These are phyloP conservation scores for Acyrthosiphon pisum DNA, from an alignment of 1,140 invertebrate species.

Conservation along the genomic window DNA sequence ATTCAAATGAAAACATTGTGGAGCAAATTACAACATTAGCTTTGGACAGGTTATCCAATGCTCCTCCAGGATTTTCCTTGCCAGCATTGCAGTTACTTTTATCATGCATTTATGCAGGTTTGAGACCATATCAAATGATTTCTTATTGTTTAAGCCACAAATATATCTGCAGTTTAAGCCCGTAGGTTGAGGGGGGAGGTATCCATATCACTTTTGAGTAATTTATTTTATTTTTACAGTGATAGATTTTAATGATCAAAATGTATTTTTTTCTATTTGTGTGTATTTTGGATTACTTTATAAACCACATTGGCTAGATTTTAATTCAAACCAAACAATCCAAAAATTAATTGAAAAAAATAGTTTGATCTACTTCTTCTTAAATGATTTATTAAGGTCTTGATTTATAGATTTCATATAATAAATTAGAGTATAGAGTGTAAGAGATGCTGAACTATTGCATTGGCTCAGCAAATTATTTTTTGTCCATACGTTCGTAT, in stretches of 20 bases:
- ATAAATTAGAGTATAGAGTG: background rate
- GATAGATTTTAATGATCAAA: background rate
- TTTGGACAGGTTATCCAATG: conserved; percentile 74
- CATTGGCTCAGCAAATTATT: background rate
- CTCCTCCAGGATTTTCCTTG: conserved; percentile 73
- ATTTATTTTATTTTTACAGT: too few species aligned
- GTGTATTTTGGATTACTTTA: background rate
- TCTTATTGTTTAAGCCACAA: background rate
- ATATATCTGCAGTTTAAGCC: too few species aligned
- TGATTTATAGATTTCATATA: background rate
- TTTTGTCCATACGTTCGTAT: background rate
- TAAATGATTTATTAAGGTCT: background rate
- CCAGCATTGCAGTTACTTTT: conserved; percentile 77
- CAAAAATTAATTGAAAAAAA: background rate
- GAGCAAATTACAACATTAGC: conserved; percentile 78
- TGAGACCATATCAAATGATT: background rate
- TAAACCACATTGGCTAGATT: background rate
- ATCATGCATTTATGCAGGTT: conserved; percentile 79
- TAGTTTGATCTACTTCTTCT: background rate
- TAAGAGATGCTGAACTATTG: background rate
- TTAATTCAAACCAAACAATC: background rate
- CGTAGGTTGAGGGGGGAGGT: fast-evolving
- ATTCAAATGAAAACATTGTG: conserved; percentile 67
- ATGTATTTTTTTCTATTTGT: background rate
- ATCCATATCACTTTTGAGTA: too few species aligned